phyloP scores from a whole-genome alignment of 2,797 vertebrate genomes.

The Mustela erminea region DNA sequence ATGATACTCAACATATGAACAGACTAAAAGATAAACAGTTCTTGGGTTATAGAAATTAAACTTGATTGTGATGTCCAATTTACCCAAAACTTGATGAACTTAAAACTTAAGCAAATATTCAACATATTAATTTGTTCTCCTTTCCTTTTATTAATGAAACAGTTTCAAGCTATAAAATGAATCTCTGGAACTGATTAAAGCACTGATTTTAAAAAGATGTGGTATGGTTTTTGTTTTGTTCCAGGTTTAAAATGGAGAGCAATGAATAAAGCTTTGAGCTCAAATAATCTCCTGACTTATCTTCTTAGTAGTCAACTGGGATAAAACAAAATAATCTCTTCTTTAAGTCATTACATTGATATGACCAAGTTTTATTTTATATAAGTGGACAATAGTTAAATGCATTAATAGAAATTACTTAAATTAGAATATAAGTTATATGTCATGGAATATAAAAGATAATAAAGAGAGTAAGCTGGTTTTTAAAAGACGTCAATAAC shows the following conservation, averaged over 20 bases:
- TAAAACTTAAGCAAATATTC: slow-evolving; percentile 44
- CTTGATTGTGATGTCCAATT: slow-evolving; percentile 42
- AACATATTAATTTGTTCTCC: slow-evolving; percentile 22
- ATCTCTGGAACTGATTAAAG: slow-evolving; percentile 5
- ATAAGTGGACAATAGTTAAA: neutral
- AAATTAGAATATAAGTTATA: neutral
- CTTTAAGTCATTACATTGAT: neutral
- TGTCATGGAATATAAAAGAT: neutral
- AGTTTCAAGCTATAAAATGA: neutral
- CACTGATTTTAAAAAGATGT: neutral
- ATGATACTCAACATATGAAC: neutral
- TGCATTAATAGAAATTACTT: neutral
- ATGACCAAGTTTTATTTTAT: neutral
- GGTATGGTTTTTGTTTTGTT: neutral
- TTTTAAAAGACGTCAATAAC: neutral
- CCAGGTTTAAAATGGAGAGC: neutral
- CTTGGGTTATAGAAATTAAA: slow-evolving; percentile 7
- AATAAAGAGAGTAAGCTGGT: neutral
- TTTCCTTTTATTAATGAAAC: slow-evolving; percentile 52
- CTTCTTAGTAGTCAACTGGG: neutral
- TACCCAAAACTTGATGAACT: slow-evolving; percentile 19
- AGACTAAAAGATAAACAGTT: neutral
- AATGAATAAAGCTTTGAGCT: neutral
- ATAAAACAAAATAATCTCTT: neutral
- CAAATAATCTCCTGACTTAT: neutral